Evolutionary conservation across 2,888 invertebrate species (phyloP), one percentile per base, ranked within the genome.

Genomic region (Sesamia inferens): DNA sequence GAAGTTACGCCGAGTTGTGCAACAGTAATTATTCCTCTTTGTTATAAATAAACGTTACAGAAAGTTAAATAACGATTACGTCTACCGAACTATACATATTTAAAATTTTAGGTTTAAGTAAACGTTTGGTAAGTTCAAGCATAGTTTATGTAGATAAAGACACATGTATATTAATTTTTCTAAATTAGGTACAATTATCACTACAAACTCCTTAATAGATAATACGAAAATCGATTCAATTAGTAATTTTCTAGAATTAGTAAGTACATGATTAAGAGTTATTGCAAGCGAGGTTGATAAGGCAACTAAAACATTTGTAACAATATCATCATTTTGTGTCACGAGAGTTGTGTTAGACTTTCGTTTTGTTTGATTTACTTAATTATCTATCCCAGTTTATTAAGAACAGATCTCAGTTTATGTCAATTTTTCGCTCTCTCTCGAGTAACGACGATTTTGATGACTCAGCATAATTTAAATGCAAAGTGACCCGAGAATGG

Each of bases 401-500:
- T 14, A 5, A 42, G 13, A 2, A 63, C 11, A 13, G 11, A 19
- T n/a, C 47, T 47, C 22, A 14, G 14, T 39, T 61, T 47, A 31
- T 65, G 65, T 51, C 47, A 62, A 69, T 82, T 57, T 62, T 57
- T 62, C 13, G 16, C 14, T 62, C 11, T 54, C 5, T 54, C 22
- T 65, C 22, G 42, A 62, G 22, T 44, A 48, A 64, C 44, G 81
- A 64, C 69, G 70, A 82, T n/a, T n/a, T 58, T 24, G 16, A 82
- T 78, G 78, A 79, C 24, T 14, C n/a, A 16, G 65, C 69, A 44
- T 11, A 64, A 24, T 68, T 78, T 22, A 4, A 7, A 39, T 39
- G 39, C 5, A 44, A 3, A 55, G 6, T 44, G 42, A 59, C 42
- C 42, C 2, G 39, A 47, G 22, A 1, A 0, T 24, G 55, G 31